These are phyloP conservation scores for Mustela erminea DNA, from an alignment of 2,797 vertebrate genomes.

Conservation along the genomic window DNA sequence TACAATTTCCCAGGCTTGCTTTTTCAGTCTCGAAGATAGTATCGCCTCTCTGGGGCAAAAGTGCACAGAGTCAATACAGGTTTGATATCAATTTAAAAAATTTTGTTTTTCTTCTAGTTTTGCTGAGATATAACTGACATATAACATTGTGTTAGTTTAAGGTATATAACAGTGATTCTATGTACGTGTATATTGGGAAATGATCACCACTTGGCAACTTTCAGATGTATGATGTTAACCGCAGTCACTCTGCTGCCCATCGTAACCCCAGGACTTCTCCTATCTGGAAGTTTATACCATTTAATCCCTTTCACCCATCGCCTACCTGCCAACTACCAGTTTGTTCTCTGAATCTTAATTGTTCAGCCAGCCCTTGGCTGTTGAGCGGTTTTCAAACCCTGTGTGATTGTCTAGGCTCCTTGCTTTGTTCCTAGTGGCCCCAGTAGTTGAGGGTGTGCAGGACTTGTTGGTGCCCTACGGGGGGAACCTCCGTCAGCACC, in stretches of 20 bases:
- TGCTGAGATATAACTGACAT: background rate
- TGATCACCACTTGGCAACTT: background rate
- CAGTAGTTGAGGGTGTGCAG: background rate
- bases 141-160: background rate
- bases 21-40: background rate
- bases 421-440: background rate
- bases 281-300: background rate
- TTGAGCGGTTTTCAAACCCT: background rate
- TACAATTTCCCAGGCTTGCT: background rate
- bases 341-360: background rate
- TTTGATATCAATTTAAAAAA: background rate
- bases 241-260: fast-evolving
- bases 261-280: background rate
- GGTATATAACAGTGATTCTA: background rate
- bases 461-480: background rate
- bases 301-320: background rate
- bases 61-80: background rate
- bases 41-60: background rate
- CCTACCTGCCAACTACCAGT: background rate
- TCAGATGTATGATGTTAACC: background rate
- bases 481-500: background rate
- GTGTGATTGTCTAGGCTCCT: background rate
- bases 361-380: background rate
- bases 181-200: background rate
- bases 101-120: background rate